These are phyloP conservation scores for Seira sanloemensis DNA, from an alignment of 2,888 invertebrate genomes.

Conservation along the genomic window DNA sequence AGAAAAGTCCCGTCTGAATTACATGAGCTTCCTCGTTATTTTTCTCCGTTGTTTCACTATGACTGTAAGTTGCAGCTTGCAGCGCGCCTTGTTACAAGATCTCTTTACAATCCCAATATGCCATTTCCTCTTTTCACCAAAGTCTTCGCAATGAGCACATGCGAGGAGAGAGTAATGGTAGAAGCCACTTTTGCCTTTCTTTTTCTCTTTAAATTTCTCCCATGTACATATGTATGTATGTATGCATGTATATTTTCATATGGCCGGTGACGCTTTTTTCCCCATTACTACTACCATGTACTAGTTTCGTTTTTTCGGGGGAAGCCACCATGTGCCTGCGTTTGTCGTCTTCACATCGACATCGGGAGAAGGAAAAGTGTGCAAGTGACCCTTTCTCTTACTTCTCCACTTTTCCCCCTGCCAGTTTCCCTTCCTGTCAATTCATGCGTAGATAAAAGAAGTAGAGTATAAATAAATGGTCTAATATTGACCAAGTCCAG, in stretches of 20 bases:
- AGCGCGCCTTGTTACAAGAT: too few species aligned
- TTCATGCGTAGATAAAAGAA: slow-evolving; percentile 48
- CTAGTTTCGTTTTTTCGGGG: background rate
- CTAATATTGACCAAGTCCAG: slow-evolving; percentile 57
- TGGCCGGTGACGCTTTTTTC: too few species aligned
- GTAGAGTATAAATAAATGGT: slow-evolving; percentile 59
- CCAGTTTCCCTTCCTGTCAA: slow-evolving; percentile 43
- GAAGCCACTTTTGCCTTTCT: background rate
- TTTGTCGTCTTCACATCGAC: slow-evolving; percentile 45
- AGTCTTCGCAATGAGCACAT: background rate
- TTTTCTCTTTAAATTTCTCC: background rate
- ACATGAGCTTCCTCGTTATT: slow-evolving; percentile 10
- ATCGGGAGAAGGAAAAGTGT: too few species aligned
- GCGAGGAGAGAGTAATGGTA: background rate
- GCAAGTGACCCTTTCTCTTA: slow-evolving; percentile 50
- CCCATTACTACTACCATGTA: too few species aligned
- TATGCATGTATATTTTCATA: background rate
- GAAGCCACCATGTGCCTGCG: slow-evolving; percentile 33
- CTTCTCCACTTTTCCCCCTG: slow-evolving; percentile 15
- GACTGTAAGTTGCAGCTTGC: too few species aligned
- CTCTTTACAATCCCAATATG: background rate
- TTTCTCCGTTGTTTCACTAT: background rate
- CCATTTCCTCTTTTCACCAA: background rate
- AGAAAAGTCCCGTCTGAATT: slow-evolving; percentile 34
- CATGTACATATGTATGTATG: background rate